phyloP scores from a whole-genome alignment of 2,888 invertebrate genomes.

The Mythimna impura region DNA sequence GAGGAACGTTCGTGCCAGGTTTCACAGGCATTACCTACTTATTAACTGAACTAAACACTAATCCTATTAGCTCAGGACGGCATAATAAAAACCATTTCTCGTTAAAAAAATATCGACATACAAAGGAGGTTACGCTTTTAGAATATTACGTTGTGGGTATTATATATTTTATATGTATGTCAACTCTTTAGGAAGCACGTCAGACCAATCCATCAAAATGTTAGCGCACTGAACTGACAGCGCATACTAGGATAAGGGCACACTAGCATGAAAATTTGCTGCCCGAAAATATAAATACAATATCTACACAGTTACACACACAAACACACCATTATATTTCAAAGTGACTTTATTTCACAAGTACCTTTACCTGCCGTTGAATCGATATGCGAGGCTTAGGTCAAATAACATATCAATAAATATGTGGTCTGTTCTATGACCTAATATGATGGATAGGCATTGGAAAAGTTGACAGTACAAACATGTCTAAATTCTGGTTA shows the following conservation, averaged over 20 bases:
- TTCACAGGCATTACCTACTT: slow-evolving; percentile 45
- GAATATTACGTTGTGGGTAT: slow-evolving; percentile 10
- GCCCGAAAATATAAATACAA: not conserved
- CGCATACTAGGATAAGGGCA: slow-evolving; percentile 29
- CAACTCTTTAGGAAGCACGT: slow-evolving; percentile 35
- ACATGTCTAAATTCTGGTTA: slow-evolving; percentile 4
- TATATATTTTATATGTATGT: slow-evolving; percentile 37
- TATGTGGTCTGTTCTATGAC: slow-evolving; percentile 30
- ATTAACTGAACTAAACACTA: slow-evolving; percentile 54
- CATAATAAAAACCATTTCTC: slow-evolving; percentile 21
- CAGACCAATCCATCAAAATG: slow-evolving; percentile 63
- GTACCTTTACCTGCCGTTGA: not conserved
- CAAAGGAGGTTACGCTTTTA: slow-evolving; percentile 24
- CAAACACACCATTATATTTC: not conserved
- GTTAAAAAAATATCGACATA: slow-evolving; percentile 23
- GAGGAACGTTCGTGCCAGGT: slow-evolving; percentile 4
- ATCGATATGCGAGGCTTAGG: not conserved
- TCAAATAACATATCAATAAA: slow-evolving; percentile 15
- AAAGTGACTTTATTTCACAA: not conserved
- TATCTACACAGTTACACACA: not conserved
- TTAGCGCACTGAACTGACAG: slow-evolving; percentile 52
- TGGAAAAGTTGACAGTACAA: slow-evolving; percentile 18
- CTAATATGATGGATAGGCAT: slow-evolving; percentile 23
- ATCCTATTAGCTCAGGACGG: slow-evolving; percentile 52
- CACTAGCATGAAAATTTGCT: slow-evolving; percentile 14